Evolutionary conservation across 2,113 vertebrate species (phyloP).

Genomic region (Neopipo cinnamomea): DNA sequence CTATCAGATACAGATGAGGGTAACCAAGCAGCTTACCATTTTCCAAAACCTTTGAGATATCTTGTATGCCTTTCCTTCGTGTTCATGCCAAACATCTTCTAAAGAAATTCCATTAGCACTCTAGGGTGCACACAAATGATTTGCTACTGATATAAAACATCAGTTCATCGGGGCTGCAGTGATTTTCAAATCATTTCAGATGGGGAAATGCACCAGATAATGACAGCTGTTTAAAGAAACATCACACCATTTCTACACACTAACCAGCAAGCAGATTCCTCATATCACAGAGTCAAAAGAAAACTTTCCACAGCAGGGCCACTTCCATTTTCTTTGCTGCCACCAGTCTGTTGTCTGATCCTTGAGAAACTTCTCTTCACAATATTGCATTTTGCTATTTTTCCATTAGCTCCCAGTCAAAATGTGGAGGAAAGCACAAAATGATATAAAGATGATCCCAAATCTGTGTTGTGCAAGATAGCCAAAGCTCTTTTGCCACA

Average conservation of each 20-base stretch:
- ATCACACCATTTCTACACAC: background rate
- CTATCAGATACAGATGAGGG: background rate
- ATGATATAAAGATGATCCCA: background rate
- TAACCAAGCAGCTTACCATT: background rate
- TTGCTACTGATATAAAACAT: background rate
- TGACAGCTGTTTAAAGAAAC: background rate
- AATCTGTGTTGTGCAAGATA: background rate
- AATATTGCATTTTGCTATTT: background rate
- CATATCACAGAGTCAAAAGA: background rate
- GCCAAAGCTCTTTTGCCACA: background rate
- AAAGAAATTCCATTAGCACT: background rate
- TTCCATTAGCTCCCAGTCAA: background rate
- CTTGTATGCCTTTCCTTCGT: background rate
- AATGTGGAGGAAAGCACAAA: background rate
- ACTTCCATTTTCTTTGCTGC: background rate
- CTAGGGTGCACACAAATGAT: background rate
- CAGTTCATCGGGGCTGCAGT: background rate
- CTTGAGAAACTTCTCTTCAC: background rate
- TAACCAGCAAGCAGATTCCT: background rate
- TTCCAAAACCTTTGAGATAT: background rate
- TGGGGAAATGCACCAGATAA: accelerated
- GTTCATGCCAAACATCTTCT: background rate
- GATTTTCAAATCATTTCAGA: background rate
- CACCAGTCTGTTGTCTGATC: background rate
- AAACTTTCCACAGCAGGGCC: background rate